Conservation (phyloP, 1,140 invertebrate genomes). For the Caenorhabditis inopinata region DNA sequence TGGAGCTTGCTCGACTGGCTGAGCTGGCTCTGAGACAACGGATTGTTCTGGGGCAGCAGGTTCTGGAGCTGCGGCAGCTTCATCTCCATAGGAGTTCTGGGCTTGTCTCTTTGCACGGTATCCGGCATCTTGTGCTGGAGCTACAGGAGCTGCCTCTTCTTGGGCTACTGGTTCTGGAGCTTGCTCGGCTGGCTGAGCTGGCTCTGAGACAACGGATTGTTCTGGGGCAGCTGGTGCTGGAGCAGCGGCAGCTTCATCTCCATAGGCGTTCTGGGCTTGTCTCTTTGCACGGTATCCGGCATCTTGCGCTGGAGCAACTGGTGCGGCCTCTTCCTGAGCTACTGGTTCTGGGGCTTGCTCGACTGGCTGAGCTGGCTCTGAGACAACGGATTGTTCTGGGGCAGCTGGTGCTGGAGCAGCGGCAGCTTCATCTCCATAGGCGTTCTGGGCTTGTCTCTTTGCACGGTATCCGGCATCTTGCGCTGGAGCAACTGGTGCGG, state of each 20-base stretch:
- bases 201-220: neutral
- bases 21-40: neutral
- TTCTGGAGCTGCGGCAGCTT: conserved; percentile 11
- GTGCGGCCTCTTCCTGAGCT: neutral
- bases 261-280: conserved; percentile 39
- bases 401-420: conserved; percentile 20
- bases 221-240: conserved; percentile 30
- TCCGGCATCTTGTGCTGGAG: conserved; percentile 36
- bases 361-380: neutral
- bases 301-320: conserved; percentile 22
- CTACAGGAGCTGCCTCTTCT: conserved; percentile 21
- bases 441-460: conserved; percentile 34
- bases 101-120: conserved; percentile 31
- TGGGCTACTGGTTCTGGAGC: conserved; percentile 23
- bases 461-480: conserved; percentile 41
- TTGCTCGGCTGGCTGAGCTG: neutral
- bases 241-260: conserved; percentile 37
- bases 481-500: conserved; percentile 7
- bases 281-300: conserved; percentile 40
- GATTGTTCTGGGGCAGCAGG: neutral
- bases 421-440: conserved; percentile 41
- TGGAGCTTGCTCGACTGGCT: conserved; percentile 21
- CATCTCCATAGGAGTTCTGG: conserved; percentile 44
- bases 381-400: neutral
- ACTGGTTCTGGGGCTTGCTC: neutral